Conservation (phyloP, 2,797 vertebrate species). For the Myotis vivesi region DNA sequence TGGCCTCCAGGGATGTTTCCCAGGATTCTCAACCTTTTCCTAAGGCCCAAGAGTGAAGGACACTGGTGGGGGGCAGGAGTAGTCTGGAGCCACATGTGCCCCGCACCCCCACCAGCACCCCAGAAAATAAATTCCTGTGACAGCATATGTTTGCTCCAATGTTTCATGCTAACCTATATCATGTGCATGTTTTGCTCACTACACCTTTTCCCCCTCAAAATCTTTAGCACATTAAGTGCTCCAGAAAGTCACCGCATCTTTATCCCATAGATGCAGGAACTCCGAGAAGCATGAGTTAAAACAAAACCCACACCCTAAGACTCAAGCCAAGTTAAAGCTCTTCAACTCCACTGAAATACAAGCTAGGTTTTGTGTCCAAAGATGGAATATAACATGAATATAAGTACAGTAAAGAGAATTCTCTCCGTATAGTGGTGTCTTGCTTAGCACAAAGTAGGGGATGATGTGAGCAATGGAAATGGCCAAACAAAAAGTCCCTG, state of each 20-base stretch:
- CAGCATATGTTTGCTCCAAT: neutral
- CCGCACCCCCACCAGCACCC: too few species aligned
- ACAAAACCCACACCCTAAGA: neutral
- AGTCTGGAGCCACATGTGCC: neutral
- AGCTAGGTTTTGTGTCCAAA: neutral
- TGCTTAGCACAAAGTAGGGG: neutral
- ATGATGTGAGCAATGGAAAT: neutral
- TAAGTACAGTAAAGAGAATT: neutral
- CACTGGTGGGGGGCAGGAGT: fast-evolving
- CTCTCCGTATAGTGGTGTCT: neutral
- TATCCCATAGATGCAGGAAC: neutral
- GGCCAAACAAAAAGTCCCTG: neutral
- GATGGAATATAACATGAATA: neutral
- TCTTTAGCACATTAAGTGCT: neutral
- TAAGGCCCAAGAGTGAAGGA: neutral
- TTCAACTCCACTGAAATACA: neutral
- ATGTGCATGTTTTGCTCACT: fast-evolving
- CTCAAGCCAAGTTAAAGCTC: neutral
- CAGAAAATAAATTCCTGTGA: neutral
- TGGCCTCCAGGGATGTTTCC: neutral
- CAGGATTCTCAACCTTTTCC: neutral
- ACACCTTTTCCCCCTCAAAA: neutral
- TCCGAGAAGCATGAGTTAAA: neutral
- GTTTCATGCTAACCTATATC: neutral
- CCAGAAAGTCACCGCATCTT: neutral